A percentile compares a stretch with the other conserved stretches of the same genome.
Conservation (phyloP, 2,113 vertebrate species). For the Chloroceryle aenea region DNA sequence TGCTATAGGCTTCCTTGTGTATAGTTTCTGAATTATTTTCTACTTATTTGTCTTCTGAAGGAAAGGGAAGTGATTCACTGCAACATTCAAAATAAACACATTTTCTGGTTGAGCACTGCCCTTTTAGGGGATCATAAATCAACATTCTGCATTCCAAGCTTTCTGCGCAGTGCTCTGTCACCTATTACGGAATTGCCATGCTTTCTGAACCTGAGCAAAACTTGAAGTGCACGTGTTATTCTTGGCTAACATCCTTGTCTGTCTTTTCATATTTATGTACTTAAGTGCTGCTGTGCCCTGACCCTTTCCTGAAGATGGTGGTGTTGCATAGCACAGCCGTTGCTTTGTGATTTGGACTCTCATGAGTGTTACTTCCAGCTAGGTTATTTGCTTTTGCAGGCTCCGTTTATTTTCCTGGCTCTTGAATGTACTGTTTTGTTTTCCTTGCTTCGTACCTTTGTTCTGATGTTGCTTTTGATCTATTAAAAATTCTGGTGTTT, state of each 20-base stretch:
- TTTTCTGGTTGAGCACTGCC: neutral
- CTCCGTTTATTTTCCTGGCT: neutral
- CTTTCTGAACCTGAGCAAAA: slow-evolving; percentile 5
- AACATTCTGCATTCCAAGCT: neutral
- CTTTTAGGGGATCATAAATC: neutral
- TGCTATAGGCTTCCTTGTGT: neutral
- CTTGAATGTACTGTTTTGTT: slow-evolving; percentile 5
- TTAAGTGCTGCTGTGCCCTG: neutral
- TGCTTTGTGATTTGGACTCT: neutral
- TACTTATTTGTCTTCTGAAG: neutral
- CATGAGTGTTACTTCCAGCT: neutral
- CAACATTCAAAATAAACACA: neutral
- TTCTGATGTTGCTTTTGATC: slow-evolving; percentile 41
- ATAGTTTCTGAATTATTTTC: neutral
- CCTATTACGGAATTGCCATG: neutral
- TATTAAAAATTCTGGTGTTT: neutral
- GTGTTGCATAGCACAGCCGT: slow-evolving; percentile 25
- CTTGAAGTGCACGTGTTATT: neutral
- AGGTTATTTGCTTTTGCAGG: slow-evolving; percentile 38
- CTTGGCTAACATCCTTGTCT: neutral
- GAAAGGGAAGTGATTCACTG: neutral
- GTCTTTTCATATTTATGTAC: neutral
- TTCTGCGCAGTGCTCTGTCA: neutral
- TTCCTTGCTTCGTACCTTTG: neutral
- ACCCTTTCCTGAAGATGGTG: slow-evolving; percentile 57